These are phyloP conservation scores for Edolisoma coerulescens DNA, from an alignment of 2,113 vertebrate genomes.

Conservation along the genomic window DNA sequence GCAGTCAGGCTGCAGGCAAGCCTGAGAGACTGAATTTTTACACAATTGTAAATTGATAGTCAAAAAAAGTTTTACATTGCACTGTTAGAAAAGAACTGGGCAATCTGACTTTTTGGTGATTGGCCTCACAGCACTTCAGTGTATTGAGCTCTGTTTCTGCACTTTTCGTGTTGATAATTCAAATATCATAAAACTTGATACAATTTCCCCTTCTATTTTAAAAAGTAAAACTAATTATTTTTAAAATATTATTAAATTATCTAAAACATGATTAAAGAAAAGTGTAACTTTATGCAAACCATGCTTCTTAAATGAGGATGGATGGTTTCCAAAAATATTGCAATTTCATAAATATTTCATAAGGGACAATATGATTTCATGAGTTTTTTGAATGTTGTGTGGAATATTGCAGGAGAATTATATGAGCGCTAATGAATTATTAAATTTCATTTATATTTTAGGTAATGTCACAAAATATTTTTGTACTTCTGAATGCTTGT, in stretches of 20 bases:
- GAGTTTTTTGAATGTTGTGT: not conserved
- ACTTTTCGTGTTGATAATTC: not conserved
- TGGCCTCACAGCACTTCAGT: not conserved
- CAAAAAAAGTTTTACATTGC: fast-evolving
- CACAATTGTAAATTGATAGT: not conserved
- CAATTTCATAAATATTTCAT: not conserved
- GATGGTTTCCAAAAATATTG: not conserved
- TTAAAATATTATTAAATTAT: not conserved
- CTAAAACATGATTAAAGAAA: not conserved
- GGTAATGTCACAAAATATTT: not conserved
- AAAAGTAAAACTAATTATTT: not conserved
- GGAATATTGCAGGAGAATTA: not conserved
- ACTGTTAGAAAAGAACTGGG: not conserved
- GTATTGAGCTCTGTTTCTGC: not conserved
- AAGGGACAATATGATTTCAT: not conserved
- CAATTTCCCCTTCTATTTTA: not conserved
- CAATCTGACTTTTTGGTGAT: not conserved
- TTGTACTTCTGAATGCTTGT: not conserved
- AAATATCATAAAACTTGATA: not conserved
- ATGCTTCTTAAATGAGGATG: not conserved
- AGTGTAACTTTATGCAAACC: not conserved
- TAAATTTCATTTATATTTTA: not conserved
- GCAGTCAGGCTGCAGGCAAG: not conserved
- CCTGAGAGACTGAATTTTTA: not conserved
- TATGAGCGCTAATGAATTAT: not conserved